Percentiles rank a stretch among this genome's conserved stretches.
Evolutionary conservation across 2,113 vertebrate genomes (phyloP).

Genomic region (Urocitellus parryii): DNA sequence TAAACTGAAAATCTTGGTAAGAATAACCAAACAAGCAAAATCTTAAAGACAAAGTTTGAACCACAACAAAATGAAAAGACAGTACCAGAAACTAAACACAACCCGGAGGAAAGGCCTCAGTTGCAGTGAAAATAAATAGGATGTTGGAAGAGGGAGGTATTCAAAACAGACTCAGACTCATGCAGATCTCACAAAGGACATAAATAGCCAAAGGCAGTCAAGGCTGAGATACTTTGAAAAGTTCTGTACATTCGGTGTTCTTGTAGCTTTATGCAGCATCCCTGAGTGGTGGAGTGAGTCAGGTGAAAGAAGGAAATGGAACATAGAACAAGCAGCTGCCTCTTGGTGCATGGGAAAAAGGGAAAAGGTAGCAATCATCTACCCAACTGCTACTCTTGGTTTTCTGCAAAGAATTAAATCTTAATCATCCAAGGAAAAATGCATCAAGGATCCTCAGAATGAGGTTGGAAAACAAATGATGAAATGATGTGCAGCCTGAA

Average conservation of each 20-base stretch:
- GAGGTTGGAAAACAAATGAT: neutral
- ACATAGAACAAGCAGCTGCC: neutral
- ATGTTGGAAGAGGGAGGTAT: neutral
- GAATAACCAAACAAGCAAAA: neutral
- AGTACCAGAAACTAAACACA: neutral
- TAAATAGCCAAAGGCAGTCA: neutral
- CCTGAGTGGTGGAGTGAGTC: neutral
- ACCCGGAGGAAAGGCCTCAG: neutral
- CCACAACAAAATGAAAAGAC: neutral
- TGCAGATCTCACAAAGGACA: neutral
- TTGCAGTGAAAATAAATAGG: neutral
- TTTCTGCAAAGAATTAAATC: neutral
- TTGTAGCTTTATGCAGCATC: neutral
- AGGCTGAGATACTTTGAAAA: neutral
- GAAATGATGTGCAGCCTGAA: no score
- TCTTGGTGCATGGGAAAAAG: no score
- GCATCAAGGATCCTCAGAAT: rapidly evolving
- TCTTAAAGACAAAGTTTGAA: neutral
- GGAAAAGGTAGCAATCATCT: neutral
- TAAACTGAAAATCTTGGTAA: neutral
- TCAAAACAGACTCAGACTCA: neutral
- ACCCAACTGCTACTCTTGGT: neutral
- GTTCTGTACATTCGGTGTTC: neutral
- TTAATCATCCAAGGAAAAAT: neutral
- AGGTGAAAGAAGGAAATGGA: neutral